Evolutionary conservation across 1,140 invertebrate species (phyloP), one percentile per base, ranked within the genome.

Genomic region (Panulirus ornatus): DNA sequence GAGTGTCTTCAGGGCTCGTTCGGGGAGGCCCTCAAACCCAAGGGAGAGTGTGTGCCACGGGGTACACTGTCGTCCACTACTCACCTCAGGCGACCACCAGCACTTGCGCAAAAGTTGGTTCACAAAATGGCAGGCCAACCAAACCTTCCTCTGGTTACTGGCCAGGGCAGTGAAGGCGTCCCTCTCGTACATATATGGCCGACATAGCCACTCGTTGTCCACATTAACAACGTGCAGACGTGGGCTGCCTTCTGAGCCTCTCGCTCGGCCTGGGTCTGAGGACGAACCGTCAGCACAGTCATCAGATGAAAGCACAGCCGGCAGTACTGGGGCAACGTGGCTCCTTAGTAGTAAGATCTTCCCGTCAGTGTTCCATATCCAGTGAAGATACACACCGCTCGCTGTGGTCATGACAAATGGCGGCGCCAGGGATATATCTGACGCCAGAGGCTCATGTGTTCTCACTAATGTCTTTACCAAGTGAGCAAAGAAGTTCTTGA

Each of bases 1-100:
- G 1, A 75, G 73, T 40, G 73, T 9, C 73, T 42, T 75, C 19
- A 75, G 36, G 2, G 36, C 73, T 75, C 34, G 36, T 40, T 75
- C 73, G 1, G 73, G 73, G 16, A 75, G 73, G 11, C 16, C 19
- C 34, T 38, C 19, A 2, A 40, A 14, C 14, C 36, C 36, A 0
- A 75, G 36, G 9, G 73, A 0, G 34, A 75, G 36, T 19, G 73
- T 75, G 36, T 75, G 73, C 73, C 73, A 75, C 34, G 22, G 73
- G 1, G 38, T 22, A n/a, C 1, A 1, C 2, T 38, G 36, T 6
- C 42, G 22, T 16, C 73, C 14, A 14, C 22, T 40, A 36, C 22
- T 75, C 34, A 75, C 38, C 36, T n/a, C 27, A 1, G 73, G 34
- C 22, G 36, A 38, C 73, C 73, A 75, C 73, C 73, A 75, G 36